Evolutionary conservation across 64 coral and sea anemone species (phyloP).

Genomic region (Catalaphyllia jardinei): DNA sequence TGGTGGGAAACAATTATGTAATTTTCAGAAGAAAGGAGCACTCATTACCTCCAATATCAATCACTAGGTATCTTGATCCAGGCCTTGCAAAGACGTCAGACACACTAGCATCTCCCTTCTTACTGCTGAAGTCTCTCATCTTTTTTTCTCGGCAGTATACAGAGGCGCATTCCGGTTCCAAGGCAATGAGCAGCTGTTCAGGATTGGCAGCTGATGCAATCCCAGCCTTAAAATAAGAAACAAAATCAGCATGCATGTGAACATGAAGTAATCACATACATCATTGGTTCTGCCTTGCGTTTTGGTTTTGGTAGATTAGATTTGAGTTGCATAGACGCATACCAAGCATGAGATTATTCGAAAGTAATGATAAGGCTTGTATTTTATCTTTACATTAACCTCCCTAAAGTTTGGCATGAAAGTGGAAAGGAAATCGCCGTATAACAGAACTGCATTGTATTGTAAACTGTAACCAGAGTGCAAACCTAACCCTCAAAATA

Average conservation of each 20-base stretch:
- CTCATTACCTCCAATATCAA: conserved; percentile 43
- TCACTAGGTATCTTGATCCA: conserved; percentile 3
- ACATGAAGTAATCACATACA: background rate
- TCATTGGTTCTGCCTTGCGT: too few species aligned
- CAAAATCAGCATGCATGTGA: background rate
- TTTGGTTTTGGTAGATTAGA: too few species aligned
- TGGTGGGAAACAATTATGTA: background rate
- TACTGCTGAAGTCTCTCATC: conserved; percentile 30
- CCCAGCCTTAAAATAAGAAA: background rate
- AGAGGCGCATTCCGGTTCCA: conserved; percentile 18
- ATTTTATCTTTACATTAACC: too few species aligned
- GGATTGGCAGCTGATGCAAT: background rate
- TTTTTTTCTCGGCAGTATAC: conserved; percentile 32
- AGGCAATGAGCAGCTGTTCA: background rate
- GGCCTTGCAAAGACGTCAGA: conserved; percentile 12
- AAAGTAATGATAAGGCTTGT: too few species aligned
- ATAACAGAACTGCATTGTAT: too few species aligned
- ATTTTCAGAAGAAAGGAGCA: background rate
- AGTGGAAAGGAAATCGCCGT: too few species aligned
- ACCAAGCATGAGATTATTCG: too few species aligned
- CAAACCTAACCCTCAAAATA: too few species aligned
- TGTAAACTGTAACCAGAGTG: too few species aligned
- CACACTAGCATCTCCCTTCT: conserved; percentile 32
- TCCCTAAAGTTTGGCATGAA: too few species aligned
- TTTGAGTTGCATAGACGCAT: too few species aligned